Percentiles rank a stretch among this genome's conserved stretches.
Evolutionary conservation across 2,113 vertebrate genomes (phyloP).

Genomic region (Galbula dea): DNA sequence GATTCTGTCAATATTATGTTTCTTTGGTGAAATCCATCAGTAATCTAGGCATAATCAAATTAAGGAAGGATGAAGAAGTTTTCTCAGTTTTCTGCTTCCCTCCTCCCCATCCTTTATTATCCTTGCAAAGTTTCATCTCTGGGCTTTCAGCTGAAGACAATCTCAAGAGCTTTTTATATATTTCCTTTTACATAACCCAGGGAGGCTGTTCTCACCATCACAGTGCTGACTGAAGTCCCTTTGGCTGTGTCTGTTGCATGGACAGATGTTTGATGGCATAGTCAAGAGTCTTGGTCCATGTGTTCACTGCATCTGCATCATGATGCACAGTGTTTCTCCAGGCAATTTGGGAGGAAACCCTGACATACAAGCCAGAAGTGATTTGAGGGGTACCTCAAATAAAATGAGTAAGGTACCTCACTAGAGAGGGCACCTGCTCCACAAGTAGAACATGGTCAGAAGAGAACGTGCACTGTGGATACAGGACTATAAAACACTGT

Average conservation of each 20-base stretch:
- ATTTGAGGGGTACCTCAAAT: neutral
- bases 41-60: neutral
- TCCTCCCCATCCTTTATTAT: fast-evolving
- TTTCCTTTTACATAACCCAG: neutral
- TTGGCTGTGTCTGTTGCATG: neutral
- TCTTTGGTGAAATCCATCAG: neutral
- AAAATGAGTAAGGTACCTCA: neutral
- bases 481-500: neutral
- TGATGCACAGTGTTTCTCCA: neutral
- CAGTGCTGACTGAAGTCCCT: neutral
- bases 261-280: neutral
- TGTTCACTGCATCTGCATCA: neutral
- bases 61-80: neutral
- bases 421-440: neutral
- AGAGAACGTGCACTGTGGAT: neutral
- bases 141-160: neutral
- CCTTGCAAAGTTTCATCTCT: neutral
- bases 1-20: neutral
- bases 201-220: neutral
- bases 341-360: neutral
- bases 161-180: neutral
- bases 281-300: neutral
- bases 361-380: neutral
- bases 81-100: neutral
- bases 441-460: neutral